A percentile compares a stretch with the other conserved stretches of the same genome.
These are phyloP conservation scores for Mormyrus lacerda DNA, from an alignment of 2,113 vertebrate species.

Conservation along the genomic window DNA sequence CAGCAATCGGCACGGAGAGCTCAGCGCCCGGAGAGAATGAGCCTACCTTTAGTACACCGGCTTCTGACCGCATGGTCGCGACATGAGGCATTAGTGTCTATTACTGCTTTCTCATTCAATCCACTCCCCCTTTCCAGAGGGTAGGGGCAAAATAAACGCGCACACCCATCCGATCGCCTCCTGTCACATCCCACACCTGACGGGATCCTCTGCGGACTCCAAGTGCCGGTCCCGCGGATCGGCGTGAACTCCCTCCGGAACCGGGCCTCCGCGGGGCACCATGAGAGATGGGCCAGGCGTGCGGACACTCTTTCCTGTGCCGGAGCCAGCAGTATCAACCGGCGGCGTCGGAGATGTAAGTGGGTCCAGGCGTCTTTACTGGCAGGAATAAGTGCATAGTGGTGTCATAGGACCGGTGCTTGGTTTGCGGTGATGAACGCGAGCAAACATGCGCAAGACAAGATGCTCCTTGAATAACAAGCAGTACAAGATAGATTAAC, in stretches of 20 bases:
- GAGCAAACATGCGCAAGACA: not conserved
- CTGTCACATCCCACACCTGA: constrained; percentile 17
- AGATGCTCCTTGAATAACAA: not conserved
- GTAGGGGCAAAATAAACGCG: constrained; percentile 16
- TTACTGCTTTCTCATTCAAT: constrained; percentile 56
- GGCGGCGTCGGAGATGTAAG: constrained; percentile 76
- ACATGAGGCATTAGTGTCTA: constrained; percentile 48
- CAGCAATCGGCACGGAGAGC: not conserved
- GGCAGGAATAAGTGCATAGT: not conserved
- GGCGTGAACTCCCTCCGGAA: constrained; percentile 18
- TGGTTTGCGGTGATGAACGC: not conserved
- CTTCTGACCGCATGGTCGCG: constrained; percentile 43
- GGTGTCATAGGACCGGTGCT: not conserved
- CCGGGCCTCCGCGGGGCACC: constrained; percentile 56
- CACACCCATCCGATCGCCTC: constrained; percentile 25
- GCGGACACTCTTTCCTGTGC: constrained; percentile 96
- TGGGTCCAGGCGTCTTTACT: constrained; percentile 28
- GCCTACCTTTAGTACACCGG: not conserved
- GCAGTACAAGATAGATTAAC: not conserved
- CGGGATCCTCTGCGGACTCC: not conserved
- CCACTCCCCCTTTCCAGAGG: constrained; percentile 39
- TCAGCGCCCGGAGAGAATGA: not conserved
- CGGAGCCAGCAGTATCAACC: constrained; percentile 83
- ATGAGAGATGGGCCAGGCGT: constrained; percentile 94
- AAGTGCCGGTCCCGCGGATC: not conserved